phyloP scores from a whole-genome alignment of 2,888 invertebrate genomes.

The Melanophora roralis region DNA sequence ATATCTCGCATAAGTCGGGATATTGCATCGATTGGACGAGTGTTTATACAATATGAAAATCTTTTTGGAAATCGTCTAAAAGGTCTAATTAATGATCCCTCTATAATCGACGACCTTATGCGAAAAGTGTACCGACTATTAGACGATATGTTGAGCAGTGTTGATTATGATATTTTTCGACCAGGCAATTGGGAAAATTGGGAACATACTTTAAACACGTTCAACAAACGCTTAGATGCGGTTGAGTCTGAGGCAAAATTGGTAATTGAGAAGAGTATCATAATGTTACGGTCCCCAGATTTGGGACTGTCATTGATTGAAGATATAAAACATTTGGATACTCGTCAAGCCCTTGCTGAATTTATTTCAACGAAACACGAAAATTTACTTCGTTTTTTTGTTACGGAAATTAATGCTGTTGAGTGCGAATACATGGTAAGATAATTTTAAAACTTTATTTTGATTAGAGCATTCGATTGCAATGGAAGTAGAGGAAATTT shows the following conservation, averaged over 20 bases:
- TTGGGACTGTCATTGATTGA: constrained; percentile 87
- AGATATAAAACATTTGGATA: constrained; percentile 88
- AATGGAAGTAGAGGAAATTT: too few relatives aligned
- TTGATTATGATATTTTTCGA: constrained; percentile 90
- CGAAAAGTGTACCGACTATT: constrained; percentile 88
- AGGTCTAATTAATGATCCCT: constrained; percentile 90
- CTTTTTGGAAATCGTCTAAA: constrained; percentile 92
- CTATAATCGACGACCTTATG: constrained; percentile 90
- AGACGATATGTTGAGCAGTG: constrained; percentile 84
- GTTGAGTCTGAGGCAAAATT: constrained; percentile 89
- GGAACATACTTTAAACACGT: constrained; percentile 88
- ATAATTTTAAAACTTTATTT: background rate
- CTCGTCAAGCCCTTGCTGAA: constrained; percentile 84
- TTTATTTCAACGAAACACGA: constrained; percentile 90
- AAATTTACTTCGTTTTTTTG: constrained; percentile 89
- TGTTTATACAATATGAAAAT: constrained; percentile 91
- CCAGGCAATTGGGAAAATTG: constrained; percentile 89
- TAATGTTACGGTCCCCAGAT: constrained; percentile 87
- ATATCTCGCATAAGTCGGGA: constrained; percentile 88
- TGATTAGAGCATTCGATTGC: too few relatives aligned
- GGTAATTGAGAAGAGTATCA: constrained; percentile 92
- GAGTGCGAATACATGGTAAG: constrained; percentile 85
- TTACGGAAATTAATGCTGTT: constrained; percentile 86
- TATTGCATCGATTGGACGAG: constrained; percentile 86
- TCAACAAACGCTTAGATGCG: constrained; percentile 84